Base-by-base conservation (phyloP, 2,888 invertebrate species). In the Hyalella azteca region DNA sequence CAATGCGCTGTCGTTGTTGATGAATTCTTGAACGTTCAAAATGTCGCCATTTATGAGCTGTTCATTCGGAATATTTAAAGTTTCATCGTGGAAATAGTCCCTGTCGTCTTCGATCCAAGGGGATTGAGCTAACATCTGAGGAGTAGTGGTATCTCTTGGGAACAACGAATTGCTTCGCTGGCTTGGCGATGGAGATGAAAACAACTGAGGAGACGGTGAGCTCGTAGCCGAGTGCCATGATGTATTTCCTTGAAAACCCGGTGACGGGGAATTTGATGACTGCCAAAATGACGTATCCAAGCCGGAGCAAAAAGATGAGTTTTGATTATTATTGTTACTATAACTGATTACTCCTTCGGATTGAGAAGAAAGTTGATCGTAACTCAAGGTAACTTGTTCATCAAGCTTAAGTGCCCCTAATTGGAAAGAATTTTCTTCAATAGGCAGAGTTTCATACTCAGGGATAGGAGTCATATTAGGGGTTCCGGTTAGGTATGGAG, bases 381-480 rank as follows among this genome's bases (percentile, higher is more conserved):
- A 36, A 36, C 39, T 66, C 7, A 29, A 26, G 29, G 29, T 22
- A 54, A 26, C 3, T 54, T 54, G 54, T 54, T 54, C 54, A 54
- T 54, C 29, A 9, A 66, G 66, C 19, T 36, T 32, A 11, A 66
- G 36, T n/a, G 36, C 36, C 29, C 36, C 66, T 15, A 66, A 29
- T 13, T 66, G 66, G 19, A 66, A n/a, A 32, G 66, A 66, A 36
- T 66, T 32, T 15, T 66, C 66, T 29, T 66, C 66, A n/a, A 36
- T 36, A 2, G 66, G 66, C 19, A 66, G 29, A 32, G 19, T 36
- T 32, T 66, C 66, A 36, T 36, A n/a, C 9, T 66, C 66, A 36
- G 36, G 66, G 19, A 66, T 66, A 66, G 66, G 66, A 32, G 66
- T 66, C 66, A 66, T 66, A 19, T 66, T 66, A n/a, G 66, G 66